A percentile compares a stretch with the other conserved stretches of the same genome.
Evolutionary conservation across 1,140 invertebrate genomes (phyloP).

Genomic region (Eriosoma lanigerum): DNA sequence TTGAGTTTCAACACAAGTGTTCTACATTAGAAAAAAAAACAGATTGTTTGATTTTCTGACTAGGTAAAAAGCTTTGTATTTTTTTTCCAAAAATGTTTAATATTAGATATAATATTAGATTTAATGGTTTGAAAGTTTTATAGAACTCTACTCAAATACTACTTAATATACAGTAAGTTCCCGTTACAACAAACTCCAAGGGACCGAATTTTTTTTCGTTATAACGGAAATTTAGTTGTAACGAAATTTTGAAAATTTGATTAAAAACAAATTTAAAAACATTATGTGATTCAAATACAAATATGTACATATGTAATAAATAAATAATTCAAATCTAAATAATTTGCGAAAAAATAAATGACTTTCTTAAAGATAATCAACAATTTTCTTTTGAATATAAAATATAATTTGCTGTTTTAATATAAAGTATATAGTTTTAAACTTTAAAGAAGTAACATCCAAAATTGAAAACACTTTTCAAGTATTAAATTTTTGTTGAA

Average conservation of each 20-base stretch:
- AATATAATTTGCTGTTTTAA: background rate
- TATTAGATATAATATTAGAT: no score
- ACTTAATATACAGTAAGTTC: background rate
- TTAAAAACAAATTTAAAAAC: background rate
- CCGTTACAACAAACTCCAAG: background rate
- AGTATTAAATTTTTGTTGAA: no score
- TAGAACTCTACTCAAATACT: no score
- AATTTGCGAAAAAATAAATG: conserved; percentile 6
- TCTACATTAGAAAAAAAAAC: no score
- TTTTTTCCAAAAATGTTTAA: no score
- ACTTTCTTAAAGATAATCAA: background rate
- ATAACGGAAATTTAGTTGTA: background rate
- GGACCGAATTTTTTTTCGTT: background rate
- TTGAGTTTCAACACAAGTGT: no score
- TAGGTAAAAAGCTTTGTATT: no score
- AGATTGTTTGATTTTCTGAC: no score
- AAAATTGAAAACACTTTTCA: no score
- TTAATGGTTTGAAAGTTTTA: no score
- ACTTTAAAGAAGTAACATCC: no score
- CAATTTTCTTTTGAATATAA: conserved; percentile 8
- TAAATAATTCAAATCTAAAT: conserved; percentile 10
- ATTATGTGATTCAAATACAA: background rate
- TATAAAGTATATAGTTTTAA: conserved; percentile 14
- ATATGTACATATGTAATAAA: background rate
- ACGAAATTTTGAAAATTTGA: no score